A percentile compares a stretch with the other conserved stretches of the same genome.
phyloP scores from a whole-genome alignment of 2,797 vertebrate species.

The Pantherophis alleghaniensis region DNA sequence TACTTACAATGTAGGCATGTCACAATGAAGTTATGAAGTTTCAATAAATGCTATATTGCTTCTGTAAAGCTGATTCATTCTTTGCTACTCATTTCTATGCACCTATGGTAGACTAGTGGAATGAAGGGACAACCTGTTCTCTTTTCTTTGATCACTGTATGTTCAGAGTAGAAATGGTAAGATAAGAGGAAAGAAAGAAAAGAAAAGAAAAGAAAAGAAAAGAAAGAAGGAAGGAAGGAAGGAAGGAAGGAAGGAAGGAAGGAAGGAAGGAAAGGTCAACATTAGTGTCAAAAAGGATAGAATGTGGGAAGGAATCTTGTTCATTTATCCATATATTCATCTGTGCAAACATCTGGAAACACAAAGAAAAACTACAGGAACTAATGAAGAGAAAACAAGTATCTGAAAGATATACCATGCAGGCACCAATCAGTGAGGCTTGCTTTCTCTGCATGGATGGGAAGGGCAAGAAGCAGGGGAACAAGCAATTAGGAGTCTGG shows the following conservation, averaged over 20 bases:
- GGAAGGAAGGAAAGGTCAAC: background rate
- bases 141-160: background rate
- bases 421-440: background rate
- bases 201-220: background rate
- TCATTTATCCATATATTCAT: background rate
- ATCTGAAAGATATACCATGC: background rate
- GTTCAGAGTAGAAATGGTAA: background rate
- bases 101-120: background rate
- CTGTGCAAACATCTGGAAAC: background rate
- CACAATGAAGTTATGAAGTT: background rate
- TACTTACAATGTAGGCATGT: background rate
- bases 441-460: background rate
- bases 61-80: background rate
- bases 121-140: background rate
- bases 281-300: background rate
- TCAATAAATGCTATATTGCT: background rate
- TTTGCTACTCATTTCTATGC: background rate
- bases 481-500: background rate
- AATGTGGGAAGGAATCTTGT: background rate
- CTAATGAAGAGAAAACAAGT: background rate
- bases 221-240: background rate
- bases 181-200: background rate
- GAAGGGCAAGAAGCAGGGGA: background rate
- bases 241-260: background rate
- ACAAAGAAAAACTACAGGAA: background rate